A percentile compares a stretch with the other conserved stretches of the same genome.
Evolutionary conservation across 1,140 invertebrate genomes (phyloP).

Genomic region (Zaprionus taronus): DNA sequence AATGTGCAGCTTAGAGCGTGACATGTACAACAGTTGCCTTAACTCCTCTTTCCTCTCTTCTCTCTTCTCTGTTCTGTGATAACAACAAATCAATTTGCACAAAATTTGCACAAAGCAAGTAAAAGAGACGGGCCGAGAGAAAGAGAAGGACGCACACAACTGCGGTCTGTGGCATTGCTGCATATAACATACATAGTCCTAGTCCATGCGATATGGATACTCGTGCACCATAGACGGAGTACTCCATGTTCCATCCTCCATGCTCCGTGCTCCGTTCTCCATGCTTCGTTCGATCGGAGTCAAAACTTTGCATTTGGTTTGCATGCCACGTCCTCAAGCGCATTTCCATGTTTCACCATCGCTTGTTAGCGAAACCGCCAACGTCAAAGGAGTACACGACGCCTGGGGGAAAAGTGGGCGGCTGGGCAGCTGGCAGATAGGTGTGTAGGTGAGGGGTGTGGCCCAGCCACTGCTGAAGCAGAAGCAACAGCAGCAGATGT

Average conservation of each 20-base stretch:
- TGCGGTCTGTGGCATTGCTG: slow-evolving; percentile 31
- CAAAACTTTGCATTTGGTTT: slow-evolving; percentile 76
- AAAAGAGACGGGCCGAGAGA: neutral
- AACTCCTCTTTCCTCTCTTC: neutral
- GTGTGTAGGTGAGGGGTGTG: neutral
- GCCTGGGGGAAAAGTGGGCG: neutral
- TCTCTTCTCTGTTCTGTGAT: slow-evolving; percentile 48
- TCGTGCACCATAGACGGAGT: slow-evolving; percentile 52
- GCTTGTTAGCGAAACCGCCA: slow-evolving; percentile 71
- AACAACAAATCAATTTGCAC: slow-evolving; percentile 83
- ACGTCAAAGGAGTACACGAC: slow-evolving; percentile 39
- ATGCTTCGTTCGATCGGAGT: slow-evolving; percentile 35
- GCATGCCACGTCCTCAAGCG: slow-evolving; percentile 77
- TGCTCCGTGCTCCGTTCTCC: slow-evolving; percentile 47
- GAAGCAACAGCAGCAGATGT: slow-evolving; percentile 51
- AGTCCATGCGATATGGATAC: slow-evolving; percentile 63
- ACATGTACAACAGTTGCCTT: slow-evolving; percentile 47
- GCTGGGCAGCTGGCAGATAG: neutral
- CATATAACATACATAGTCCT: slow-evolving; percentile 32
- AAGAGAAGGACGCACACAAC: slow-evolving; percentile 15
- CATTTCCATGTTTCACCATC: slow-evolving; percentile 74
- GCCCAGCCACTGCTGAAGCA: slow-evolving; percentile 12
- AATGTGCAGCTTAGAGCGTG: slow-evolving; percentile 59
- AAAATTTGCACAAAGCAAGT: slow-evolving; percentile 73
- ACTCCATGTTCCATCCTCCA: slow-evolving; percentile 40